Evolutionary conservation across 2,113 vertebrate species (phyloP).

Genomic region (Aphelocoma coerulescens): DNA sequence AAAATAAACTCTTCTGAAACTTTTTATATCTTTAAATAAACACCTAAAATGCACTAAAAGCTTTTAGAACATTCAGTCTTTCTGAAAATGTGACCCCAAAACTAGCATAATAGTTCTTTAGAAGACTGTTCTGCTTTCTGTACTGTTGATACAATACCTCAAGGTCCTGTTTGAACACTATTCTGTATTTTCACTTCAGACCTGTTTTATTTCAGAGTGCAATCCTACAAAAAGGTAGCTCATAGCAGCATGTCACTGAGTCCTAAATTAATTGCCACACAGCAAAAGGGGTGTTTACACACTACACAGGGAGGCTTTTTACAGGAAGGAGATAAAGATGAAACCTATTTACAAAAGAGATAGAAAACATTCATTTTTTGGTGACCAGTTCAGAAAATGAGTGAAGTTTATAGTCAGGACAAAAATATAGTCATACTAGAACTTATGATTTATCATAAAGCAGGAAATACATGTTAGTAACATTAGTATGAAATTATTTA

Average conservation of each 20-base stretch:
- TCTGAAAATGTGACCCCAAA: not conserved
- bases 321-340: not conserved
- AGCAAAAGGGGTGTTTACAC: not conserved
- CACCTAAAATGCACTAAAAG: not conserved
- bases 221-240: not conserved
- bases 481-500: not conserved
- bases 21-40: not conserved
- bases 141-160: not conserved
- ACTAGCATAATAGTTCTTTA: not conserved
- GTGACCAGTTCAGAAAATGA: not conserved
- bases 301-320: not conserved
- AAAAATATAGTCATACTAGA: not conserved
- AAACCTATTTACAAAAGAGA: not conserved
- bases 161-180: not conserved
- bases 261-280: not conserved
- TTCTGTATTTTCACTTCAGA: not conserved
- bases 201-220: not conserved
- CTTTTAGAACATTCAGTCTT: not conserved
- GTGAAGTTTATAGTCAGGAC: not conserved
- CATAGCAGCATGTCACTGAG: not conserved
- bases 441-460: not conserved
- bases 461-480: not conserved
- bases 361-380: not conserved
- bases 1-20: not conserved
- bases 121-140: not conserved